Base-by-base conservation (phyloP, 1,140 invertebrate species). In the Drosophila asahinai region DNA sequence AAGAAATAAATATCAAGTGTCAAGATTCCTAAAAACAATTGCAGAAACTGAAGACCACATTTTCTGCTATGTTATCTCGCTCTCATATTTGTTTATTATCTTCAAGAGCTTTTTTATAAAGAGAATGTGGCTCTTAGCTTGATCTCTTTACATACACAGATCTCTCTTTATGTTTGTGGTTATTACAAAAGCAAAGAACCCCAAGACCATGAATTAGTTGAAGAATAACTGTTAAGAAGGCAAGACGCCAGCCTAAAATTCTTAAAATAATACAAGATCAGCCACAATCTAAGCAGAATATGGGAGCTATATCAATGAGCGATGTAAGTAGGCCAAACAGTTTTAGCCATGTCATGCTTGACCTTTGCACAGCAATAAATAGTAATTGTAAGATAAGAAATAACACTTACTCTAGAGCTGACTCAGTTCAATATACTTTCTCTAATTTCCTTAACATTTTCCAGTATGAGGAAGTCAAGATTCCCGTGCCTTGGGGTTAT, bases 401-500 rank as follows among this genome's bases (percentile, higher is more conserved):
- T 19, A 33, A 11, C 30, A 45, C 6, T 15, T 57, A 38, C 36
- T 22, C 9, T 2, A 14, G 6, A 36, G 15, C 38, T 7, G 17
- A 40, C 0, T 25, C 4, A 14, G 6, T 9, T 5, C 22, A n/a
- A n/a, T 27, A 25, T 25, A 30, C 14, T 15, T 15, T 15, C 2
- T 5, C 5, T 14, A 11, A 5, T 14, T 36, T 9, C 6, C 1
- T 0, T 0, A 6, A 7, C 4, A 14, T 11, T 66, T 62, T 1
- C 70, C 70, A 94, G 66, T 92, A 86, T 11, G 94, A 95, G 87
- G 95, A 95, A 93, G 92, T 96, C 22, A 80, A 93, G 70, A 95
- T 96, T 49, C 94, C 94, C 27, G 93, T 95, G 2, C 94, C 95
- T 42, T 96, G 94, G 94, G 96, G 96, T 2, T 93, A 95, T 64